Evolutionary conservation across 2,797 vertebrate genomes (phyloP), one percentile per base, ranked within the genome.

Genomic region (Rhynchonycteris naso): DNA sequence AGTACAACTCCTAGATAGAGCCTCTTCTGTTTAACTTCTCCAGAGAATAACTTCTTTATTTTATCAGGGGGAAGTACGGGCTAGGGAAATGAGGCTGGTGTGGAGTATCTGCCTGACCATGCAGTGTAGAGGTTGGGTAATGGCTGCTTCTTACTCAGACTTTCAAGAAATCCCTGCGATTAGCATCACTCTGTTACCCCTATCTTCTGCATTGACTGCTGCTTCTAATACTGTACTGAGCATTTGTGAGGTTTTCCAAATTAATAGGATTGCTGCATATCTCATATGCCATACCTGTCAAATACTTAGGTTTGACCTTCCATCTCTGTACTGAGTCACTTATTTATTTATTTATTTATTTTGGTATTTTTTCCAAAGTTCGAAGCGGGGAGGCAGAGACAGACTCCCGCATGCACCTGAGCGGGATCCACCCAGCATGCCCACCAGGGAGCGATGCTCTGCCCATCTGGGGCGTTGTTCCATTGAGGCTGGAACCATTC

Each of bases 1-100:
- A 75, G 33, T 61, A 84, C 58, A 95, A 58, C 19, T 88, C 13
- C 54, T 92, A 24, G 24, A 66, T 12, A 65, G 59, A 68, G 6
- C 7, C 74, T 74, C 43, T 69, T 80, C 30, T n/a, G 35, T 47
- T 78, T 87, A 59, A n/a, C 21, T 80, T 88, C 59, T 71, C 13
- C 56, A 79, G 26, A 61, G 26, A 68, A 38, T 21, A n/a, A 83
- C 30, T 66, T 4, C 68, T 4, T 65, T 28, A 43, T 33, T 88
- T 72, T 11, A 38, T 72, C 54, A 65, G 10, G 3, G 30, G 16
- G 56, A 33, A 3, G 1, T 22, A 14, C 2, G 3, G 38, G 21
- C 2, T 15, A 50, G 9, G 50, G 24, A 28, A n/a, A 21, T 7
- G 61, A 35, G 2, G 9, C 22, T n/a, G n/a, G 21, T 7, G 47